Conservation (phyloP, 1,140 invertebrate species). For the Heterodera carotae region DNA sequence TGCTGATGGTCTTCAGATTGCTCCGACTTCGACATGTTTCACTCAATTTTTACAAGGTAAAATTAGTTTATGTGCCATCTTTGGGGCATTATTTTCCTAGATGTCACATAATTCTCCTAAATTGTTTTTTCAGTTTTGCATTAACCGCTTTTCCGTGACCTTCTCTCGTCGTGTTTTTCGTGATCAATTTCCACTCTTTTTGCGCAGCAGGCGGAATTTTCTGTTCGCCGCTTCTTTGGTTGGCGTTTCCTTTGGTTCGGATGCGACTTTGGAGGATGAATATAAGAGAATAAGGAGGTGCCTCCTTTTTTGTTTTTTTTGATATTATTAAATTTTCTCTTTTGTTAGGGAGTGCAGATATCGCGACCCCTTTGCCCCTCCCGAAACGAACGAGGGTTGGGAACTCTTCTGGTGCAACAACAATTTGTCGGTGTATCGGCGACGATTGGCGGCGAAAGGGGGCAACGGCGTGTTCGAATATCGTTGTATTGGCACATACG, state of each 20-base stretch:
- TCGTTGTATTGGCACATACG: slow-evolving; percentile 43
- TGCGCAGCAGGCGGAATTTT: not conserved
- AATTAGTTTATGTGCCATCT: too few relatives aligned
- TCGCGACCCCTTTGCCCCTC: slow-evolving; percentile 11
- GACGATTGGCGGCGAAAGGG: not conserved
- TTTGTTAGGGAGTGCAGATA: not conserved
- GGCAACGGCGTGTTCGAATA: slow-evolving; percentile 49
- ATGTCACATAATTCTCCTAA: too few relatives aligned
- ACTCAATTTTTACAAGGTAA: too few relatives aligned
- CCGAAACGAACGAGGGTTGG: slow-evolving; percentile 28
- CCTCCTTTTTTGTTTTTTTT: not conserved
- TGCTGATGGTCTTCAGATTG: too few relatives aligned
- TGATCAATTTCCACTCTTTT: not conserved
- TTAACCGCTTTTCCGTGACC: not conserved
- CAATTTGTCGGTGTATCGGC: slow-evolving; percentile 33
- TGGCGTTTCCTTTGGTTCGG: slow-evolving; percentile 15
- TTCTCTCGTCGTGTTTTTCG: not conserved
- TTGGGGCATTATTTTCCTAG: too few relatives aligned
- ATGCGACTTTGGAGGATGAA: slow-evolving; percentile 10
- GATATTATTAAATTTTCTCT: slow-evolving; percentile 2
- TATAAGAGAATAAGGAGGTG: not conserved
- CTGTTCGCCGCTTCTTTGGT: slow-evolving; percentile 17
- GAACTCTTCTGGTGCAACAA: slow-evolving; percentile 26
- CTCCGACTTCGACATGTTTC: too few relatives aligned
- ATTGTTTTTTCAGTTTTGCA: not conserved